Conservation (phyloP, 2,888 invertebrate species). For the Perdita meconis region DNA sequence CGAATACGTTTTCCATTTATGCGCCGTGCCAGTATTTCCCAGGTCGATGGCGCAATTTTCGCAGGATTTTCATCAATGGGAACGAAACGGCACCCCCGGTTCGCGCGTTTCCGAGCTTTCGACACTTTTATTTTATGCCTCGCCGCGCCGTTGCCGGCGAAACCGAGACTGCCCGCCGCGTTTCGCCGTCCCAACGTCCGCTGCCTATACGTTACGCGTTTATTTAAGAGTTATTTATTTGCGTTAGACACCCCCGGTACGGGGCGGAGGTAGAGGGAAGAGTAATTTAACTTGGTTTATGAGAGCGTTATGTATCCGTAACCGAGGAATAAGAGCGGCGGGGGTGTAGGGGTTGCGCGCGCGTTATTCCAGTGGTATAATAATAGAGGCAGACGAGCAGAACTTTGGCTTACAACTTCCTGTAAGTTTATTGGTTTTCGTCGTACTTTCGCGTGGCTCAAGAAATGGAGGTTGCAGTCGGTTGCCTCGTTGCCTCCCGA, state of each 20-base stretch:
- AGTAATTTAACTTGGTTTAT: conserved; percentile 48
- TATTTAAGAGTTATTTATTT: background rate
- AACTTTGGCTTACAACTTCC: conserved; percentile 63
- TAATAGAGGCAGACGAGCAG: conserved; percentile 59
- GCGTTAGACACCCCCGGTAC: background rate
- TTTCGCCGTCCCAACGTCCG: background rate
- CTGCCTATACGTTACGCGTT: background rate
- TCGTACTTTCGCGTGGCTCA: conserved; percentile 45
- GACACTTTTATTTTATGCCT: background rate
- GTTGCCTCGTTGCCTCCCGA: conserved; percentile 2
- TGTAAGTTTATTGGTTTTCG: conserved; percentile 60
- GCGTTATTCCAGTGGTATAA: conserved; percentile 33
- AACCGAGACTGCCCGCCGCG: background rate
- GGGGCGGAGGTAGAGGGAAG: background rate
- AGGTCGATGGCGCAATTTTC: conserved; percentile 47
- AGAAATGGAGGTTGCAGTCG: conserved; percentile 40
- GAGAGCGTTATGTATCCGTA: conserved; percentile 26
- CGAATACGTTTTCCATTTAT: conserved; percentile 54
- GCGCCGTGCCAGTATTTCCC: conserved; percentile 36
- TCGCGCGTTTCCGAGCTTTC: background rate
- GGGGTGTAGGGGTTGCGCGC: conserved; percentile 16
- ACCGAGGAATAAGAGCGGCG: conserved; percentile 36
- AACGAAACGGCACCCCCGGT: conserved; percentile 34
- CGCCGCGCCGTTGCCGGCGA: background rate
- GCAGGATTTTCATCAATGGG: conserved; percentile 55